Evolutionary conservation across 2,113 vertebrate genomes (phyloP).

Genomic region (Eurystomus gularis): DNA sequence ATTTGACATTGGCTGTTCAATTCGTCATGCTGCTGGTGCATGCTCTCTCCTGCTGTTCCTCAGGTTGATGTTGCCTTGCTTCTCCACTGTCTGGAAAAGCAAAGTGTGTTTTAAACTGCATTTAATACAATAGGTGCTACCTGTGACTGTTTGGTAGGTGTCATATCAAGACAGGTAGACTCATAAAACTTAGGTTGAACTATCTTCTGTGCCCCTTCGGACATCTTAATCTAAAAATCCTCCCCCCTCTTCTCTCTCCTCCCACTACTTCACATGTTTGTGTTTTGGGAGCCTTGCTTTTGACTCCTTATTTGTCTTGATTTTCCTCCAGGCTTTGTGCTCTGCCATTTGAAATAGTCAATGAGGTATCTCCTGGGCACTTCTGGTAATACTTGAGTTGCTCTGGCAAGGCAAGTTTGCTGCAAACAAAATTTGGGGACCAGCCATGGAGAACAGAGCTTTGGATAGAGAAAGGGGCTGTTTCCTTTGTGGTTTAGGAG

Average conservation of each 20-base stretch:
- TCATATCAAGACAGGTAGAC: not conserved
- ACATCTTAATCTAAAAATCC: not conserved
- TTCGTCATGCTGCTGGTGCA: not conserved
- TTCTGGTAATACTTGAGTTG: not conserved
- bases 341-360: not conserved
- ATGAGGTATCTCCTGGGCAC: not conserved
- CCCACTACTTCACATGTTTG: not conserved
- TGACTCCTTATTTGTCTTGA: not conserved
- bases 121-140: accelerated
- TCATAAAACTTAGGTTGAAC: not conserved
- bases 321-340: not conserved
- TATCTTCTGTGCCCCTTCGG: not conserved
- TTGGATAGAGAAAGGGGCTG: not conserved
- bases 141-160: not conserved
- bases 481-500: not conserved
- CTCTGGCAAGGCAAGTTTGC: not conserved
- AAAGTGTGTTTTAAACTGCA: not conserved
- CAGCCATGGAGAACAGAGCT: not conserved
- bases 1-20: not conserved
- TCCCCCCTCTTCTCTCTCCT: not conserved
- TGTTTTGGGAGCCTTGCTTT: not conserved
- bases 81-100: not conserved
- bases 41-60: not conserved
- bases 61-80: not conserved
- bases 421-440: not conserved